Evolutionary conservation across 2,888 invertebrate species (phyloP), one percentile per base, ranked within the genome.

Genomic region (Laothoe populi): DNA sequence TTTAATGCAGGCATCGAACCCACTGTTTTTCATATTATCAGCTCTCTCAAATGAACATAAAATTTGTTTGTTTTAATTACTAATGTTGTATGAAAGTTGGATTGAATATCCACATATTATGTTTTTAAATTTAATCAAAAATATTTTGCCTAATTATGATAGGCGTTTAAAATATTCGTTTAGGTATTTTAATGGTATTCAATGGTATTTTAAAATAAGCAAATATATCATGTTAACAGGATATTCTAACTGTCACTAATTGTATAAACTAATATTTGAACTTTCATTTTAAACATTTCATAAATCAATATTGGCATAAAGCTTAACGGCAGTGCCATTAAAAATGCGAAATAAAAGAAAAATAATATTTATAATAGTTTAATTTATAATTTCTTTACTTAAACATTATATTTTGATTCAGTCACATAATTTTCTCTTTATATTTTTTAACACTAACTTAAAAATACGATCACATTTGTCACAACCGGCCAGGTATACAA

Each of bases 371-470:
- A 26, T 60, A 42, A 49, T 42, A 26, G 24, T 49, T 49, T 46
- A 24, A 60, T 60, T 48, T 19, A n/a, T 60, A 53, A 49, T 49
- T 42, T 45, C 19, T 23, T 60, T 24, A 38, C 42, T 61, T 53
- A 19, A 45, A 61, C 24, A 61, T n/a, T n/a, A n/a, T 61, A 48
- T 76, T 70, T 72, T 60, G 59, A 66, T 64, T 78, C 72, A 76
- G 77, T 74, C 78, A 68, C 24, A 68, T 66, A 75, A 74, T 72
- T 77, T 75, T 71, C 64, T 60, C 62, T 57, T 46, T 65, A 68
- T 66, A 69, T 75, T 74, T 65, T 42, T 66, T 67, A 67, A 67
- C 64, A 66, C 71, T 73, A 74, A 63, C 71, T 72, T 73, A 77
- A 38, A 16, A 69, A 66, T 71, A 73, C 64, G 26, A 75, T 75